Conservation (phyloP, 92 coral and sea anemone genomes). For the Epizoanthus rinbou region DNA sequence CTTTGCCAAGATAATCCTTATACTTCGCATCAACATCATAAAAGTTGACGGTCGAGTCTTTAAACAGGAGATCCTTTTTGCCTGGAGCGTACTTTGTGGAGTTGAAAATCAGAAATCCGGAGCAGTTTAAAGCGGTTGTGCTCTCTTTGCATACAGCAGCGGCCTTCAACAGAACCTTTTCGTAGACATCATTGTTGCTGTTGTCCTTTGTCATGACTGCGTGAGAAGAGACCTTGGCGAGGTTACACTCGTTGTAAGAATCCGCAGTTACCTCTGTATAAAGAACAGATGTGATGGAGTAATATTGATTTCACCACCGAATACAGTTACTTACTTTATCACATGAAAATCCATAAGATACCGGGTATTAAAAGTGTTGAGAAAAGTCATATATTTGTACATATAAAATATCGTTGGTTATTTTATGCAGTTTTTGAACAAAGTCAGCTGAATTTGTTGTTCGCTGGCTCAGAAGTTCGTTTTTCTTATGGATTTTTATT, state of each 20-base stretch:
- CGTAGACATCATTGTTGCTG: background rate
- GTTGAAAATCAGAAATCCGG: slow-evolving; percentile 37
- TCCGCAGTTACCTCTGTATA: background rate
- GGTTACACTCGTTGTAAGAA: slow-evolving; percentile 9
- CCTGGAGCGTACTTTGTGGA: background rate
- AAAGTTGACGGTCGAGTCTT: slow-evolving; percentile 54
- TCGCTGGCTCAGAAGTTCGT: too few relatives aligned
- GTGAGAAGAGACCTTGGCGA: slow-evolving; percentile 40
- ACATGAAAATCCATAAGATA: too few relatives aligned
- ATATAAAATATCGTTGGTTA: too few relatives aligned
- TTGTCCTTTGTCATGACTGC: slow-evolving; percentile 53
- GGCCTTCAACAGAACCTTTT: slow-evolving; percentile 38
- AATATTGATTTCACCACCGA: too few relatives aligned
- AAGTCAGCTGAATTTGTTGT: too few relatives aligned
- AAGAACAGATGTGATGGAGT: too few relatives aligned
- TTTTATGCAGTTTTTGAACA: too few relatives aligned
- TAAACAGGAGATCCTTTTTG: slow-evolving; percentile 54
- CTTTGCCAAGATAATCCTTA: slow-evolving; percentile 11
- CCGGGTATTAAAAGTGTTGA: too few relatives aligned
- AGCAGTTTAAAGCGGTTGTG: slow-evolving; percentile 18
- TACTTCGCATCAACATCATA: slow-evolving; percentile 25
- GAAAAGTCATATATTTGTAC: too few relatives aligned
- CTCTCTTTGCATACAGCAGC: slow-evolving; percentile 28
- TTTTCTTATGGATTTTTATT: too few relatives aligned
- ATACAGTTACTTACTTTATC: too few relatives aligned